Base-by-base conservation (phyloP, 2,797 vertebrate species). In the Picus viridis region DNA sequence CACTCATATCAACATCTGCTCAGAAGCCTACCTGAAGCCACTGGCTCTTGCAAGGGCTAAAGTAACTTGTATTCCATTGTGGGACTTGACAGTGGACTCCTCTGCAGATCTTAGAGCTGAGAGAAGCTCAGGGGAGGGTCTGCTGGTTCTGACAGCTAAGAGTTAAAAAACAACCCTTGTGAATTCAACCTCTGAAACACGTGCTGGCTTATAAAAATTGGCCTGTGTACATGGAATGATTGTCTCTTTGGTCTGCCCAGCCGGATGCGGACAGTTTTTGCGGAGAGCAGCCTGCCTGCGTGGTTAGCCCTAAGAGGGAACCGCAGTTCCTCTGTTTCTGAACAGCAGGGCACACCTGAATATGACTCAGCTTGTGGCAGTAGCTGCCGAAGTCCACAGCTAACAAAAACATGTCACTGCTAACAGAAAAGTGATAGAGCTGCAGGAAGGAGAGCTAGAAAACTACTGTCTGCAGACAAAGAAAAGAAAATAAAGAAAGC, bases 331-430 rank as follows among this genome's bases (percentile, higher is more conserved):
- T 30, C 69, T 85, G 62, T 8, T 78, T 73, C 39, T 70, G n/a
- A 84, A 49, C 15, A 77, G 75, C 57, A 67, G 16, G 12, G 23
- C 68, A 18, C 83, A 76, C 22, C 67, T 75, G 53, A 26, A 14
- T 16, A 56, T 32, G 43, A 41, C 63, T 32, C 15, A 30, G 61
- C 63, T 75, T 16, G 18, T 68, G 67, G n/a, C 54, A 39, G 19
- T 12, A 68, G 30, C 71, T 70, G 0, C 32, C 64, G 74, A 15
- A 49, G 18, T 61, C 45, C 41, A 32, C 18, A 54, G 12, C 10
- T 53, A 23, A 49, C 10, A 61, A 58, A 82, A 67, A 15, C 32
- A 5, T 24, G 41, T 5, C 2, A 1, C 24, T 54, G 0, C 36
- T 86, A 81, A 47, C 43, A 67, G 39, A 88, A 39, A 57, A 41